A percentile compares a stretch with the other conserved stretches of the same genome.
phyloP scores from a whole-genome alignment of 2,113 vertebrate genomes.

The Potamarius usumacintae region DNA sequence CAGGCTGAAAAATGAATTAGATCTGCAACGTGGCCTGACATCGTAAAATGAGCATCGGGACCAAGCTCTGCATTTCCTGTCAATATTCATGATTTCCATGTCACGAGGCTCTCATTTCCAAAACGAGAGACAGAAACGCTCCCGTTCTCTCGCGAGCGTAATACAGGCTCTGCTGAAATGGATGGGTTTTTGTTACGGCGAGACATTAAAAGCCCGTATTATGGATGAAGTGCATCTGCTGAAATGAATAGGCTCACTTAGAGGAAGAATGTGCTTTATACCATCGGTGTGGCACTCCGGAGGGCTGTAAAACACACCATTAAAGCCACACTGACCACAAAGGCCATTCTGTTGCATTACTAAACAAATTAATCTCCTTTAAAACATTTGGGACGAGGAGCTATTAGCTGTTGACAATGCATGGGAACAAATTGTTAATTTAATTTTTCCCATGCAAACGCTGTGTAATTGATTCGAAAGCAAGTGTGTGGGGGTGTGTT shows the following conservation, averaged over 20 bases:
- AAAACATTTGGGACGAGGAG: constrained; percentile 28
- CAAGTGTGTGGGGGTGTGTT: neutral
- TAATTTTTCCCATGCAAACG: constrained; percentile 29
- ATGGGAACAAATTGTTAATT: constrained; percentile 34
- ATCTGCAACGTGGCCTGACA: constrained; percentile 70
- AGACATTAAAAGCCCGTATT: constrained; percentile 42
- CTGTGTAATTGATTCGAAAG: constrained; percentile 30
- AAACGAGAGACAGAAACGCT: constrained; percentile 39
- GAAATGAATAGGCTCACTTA: constrained; percentile 51
- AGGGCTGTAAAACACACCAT: constrained; percentile 51
- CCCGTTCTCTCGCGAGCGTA: constrained; percentile 21
- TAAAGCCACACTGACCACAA: constrained; percentile 48
- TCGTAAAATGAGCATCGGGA: constrained; percentile 67
- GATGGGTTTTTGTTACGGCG: constrained; percentile 29
- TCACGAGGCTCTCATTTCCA: constrained; percentile 35
- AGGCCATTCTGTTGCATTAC: constrained; percentile 38
- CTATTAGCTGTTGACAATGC: constrained; percentile 45
- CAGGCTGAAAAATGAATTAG: constrained; percentile 72
- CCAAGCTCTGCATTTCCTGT: constrained; percentile 58
- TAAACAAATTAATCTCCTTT: constrained; percentile 46
- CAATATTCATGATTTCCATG: constrained; percentile 63
- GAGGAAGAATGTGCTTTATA: constrained; percentile 39
- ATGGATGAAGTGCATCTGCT: constrained; percentile 43
- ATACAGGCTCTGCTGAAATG: constrained; percentile 28
- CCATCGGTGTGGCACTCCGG: constrained; percentile 34